Evolutionary conservation across 2,888 invertebrate species (phyloP), one percentile per base, ranked within the genome.

Genomic region (Eilema caniola): DNA sequence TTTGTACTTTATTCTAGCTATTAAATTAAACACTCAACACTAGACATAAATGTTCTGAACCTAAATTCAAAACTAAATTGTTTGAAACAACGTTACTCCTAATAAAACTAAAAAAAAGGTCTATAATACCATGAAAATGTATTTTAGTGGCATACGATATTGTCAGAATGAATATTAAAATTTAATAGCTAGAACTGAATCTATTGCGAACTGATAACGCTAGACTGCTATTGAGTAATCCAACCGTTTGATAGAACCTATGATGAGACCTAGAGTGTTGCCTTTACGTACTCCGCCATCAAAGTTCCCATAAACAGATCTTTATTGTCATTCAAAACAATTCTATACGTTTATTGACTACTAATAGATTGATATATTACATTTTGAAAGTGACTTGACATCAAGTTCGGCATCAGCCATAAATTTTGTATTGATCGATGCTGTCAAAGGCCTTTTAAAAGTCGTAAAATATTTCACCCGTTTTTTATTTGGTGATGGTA

Each of bases 391-490:
- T 73, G 74, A 78, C 56, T 75, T 71, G 66, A 76, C 71, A 74
- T 61, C 70, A 62, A 71, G 71, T 69, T 59, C 2, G 59, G n/a
- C 71, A 74, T 80, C 74, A 72, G 74, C 73, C 71, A 70, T 83
- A 77, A 80, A 71, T 62, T 65, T 41, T 16, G 25, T 75, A 75
- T 81, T 67, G 78, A 82, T 79, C 77, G 62, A 60, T 67, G 56
- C 62, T 74, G 67, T 71, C 67, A 56, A 62, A 67, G 66, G 62
- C 67, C 70, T 74, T 79, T 86, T 83, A 84, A 86, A 82, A 78
- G 74, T 74, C 82, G 81, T 86, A 84, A 86, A 84, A 79, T 74
- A 83, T 76, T 76, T 75, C 71, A 74, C 64, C 71, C 65, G 73
- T 73, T 82, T 82, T 82, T 82, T 83, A 77, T 83, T 79, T 70